Evolutionary conservation across 2,797 vertebrate genomes (phyloP).

Genomic region (Hydrocynus forskahlii): DNA sequence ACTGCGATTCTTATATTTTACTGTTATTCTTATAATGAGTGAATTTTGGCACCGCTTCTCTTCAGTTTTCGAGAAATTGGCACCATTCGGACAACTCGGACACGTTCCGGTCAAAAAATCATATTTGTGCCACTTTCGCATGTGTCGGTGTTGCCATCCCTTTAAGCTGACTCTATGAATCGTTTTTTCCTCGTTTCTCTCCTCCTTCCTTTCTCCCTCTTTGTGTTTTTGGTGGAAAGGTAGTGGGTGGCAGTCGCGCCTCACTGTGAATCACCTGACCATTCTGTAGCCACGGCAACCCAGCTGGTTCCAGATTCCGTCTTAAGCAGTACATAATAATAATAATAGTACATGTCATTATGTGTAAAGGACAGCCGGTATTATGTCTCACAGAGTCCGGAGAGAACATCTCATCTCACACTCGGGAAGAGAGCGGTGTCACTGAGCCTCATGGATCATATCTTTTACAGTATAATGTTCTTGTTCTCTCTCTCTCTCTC

Average conservation of each 20-base stretch:
- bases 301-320: constrained; percentile 25
- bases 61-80: no score
- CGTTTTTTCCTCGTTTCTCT: not conserved
- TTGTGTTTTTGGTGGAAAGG: constrained; percentile 6
- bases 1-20: no score
- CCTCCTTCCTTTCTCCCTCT: not conserved
- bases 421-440: not conserved
- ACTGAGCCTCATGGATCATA: not conserved
- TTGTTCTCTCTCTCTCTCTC: not conserved
- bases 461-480: not conserved
- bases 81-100: no score
- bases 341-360: constrained; percentile 28
- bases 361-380: constrained; percentile 1
- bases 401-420: not conserved
- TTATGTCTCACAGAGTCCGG: constrained; percentile 2
- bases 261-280: constrained; percentile 40
- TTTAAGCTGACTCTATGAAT: not conserved
- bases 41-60: no score
- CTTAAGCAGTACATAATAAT: no score
- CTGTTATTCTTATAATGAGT: no score
- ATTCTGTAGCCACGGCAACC: constrained; percentile 18
- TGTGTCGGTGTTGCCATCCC: no score
- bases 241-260: not conserved
- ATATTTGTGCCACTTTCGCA: no score
- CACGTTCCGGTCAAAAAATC: no score